Evolutionary conservation across 2,888 invertebrate species (phyloP).

Genomic region (Dione vanillae): DNA sequence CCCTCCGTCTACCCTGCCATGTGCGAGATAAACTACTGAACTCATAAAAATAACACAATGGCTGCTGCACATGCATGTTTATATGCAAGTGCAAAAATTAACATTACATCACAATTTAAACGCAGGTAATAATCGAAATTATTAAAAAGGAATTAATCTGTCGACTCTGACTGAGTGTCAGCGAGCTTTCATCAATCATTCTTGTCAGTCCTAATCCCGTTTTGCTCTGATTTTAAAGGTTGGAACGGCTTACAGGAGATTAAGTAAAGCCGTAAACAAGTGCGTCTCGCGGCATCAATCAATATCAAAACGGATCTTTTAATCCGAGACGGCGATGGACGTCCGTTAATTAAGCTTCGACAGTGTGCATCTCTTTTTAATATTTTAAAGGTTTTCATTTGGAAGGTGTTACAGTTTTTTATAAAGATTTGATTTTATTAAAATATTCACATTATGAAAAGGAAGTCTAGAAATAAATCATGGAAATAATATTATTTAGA

Average conservation of each 20-base stretch:
- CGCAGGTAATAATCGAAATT: neutral
- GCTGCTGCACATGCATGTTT: neutral
- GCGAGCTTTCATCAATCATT: slow-evolving; percentile 52
- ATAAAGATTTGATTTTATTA: neutral
- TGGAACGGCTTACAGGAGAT: slow-evolving; percentile 49
- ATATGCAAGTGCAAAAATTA: neutral
- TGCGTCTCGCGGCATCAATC: slow-evolving; percentile 73
- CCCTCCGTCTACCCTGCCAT: no score
- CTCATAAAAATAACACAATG: neutral
- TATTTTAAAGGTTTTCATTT: slow-evolving; percentile 9
- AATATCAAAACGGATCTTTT: slow-evolving; percentile 73
- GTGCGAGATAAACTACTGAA: no score
- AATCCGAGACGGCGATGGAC: slow-evolving; percentile 64
- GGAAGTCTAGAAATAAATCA: no score
- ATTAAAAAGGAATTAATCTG: slow-evolving; percentile 13
- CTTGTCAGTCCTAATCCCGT: slow-evolving; percentile 65
- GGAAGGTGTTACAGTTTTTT: neutral
- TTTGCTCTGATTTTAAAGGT: slow-evolving; percentile 55
- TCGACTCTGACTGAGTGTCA: slow-evolving; percentile 36
- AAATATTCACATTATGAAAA: no score
- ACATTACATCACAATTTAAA: neutral
- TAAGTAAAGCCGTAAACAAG: slow-evolving; percentile 54
- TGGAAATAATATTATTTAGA: no score
- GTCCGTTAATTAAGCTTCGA: slow-evolving; percentile 71
- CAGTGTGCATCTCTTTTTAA: slow-evolving; percentile 52